Percentiles rank a stretch among this genome's conserved stretches.
phyloP scores from a whole-genome alignment of 1,140 invertebrate species.

The Ips typographus region DNA sequence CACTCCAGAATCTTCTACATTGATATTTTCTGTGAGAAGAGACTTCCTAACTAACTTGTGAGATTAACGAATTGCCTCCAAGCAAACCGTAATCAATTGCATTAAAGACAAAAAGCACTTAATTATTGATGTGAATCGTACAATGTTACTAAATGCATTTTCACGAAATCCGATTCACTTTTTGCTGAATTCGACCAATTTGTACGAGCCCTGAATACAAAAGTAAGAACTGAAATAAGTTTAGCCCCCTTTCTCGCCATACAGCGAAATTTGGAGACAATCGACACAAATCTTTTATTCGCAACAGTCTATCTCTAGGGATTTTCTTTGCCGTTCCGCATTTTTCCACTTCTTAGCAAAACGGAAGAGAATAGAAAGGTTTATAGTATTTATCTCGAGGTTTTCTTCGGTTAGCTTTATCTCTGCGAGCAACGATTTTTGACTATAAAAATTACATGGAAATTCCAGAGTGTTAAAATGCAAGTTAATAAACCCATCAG shows the following conservation, averaged over 20 bases:
- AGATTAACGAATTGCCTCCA: too few relatives aligned
- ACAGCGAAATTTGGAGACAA: background rate
- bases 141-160: too few relatives aligned
- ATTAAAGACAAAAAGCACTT: too few relatives aligned
- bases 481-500: background rate
- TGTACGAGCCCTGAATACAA: background rate
- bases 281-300: constrained; percentile 3
- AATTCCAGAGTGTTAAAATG: background rate
- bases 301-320: background rate
- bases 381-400: background rate
- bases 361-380: constrained; percentile 1
- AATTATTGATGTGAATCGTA: too few relatives aligned
- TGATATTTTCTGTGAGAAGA: too few relatives aligned
- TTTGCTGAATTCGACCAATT: background rate
- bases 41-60: too few relatives aligned
- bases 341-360: background rate
- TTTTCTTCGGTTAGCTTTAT: background rate
- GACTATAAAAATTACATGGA: too few relatives aligned
- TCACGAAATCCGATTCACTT: too few relatives aligned
- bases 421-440: background rate
- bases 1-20: too few relatives aligned
- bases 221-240: background rate
- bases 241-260: background rate
- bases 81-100: too few relatives aligned
- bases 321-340: background rate